Evolutionary conservation across 2,888 invertebrate genomes (phyloP).

Genomic region (Phyto melanocephala): DNA sequence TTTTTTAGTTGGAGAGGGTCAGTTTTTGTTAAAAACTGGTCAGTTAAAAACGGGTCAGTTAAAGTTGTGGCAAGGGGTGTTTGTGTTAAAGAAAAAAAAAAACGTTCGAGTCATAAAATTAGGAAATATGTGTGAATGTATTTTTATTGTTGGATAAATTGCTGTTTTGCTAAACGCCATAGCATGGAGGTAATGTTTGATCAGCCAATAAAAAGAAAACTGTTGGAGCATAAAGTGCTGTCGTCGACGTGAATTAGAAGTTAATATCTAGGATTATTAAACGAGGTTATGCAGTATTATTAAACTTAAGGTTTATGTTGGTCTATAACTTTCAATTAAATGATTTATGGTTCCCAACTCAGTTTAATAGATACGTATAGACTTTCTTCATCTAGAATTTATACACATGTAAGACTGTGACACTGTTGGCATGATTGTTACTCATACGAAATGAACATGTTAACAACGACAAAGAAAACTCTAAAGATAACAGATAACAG

Average conservation of each 20-base stretch:
- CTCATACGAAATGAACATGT: too few species aligned
- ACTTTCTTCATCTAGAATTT: neutral
- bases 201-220: neutral
- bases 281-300: neutral
- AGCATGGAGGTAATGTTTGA: neutral
- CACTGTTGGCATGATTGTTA: too few species aligned
- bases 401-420: too few species aligned
- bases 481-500: too few species aligned
- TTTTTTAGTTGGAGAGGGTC: neutral
- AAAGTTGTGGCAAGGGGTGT: neutral
- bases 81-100: neutral
- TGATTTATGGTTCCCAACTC: too few species aligned
- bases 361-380: too few species aligned
- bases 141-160: conserved; percentile 40
- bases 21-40: neutral
- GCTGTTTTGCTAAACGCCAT: conserved; percentile 4
- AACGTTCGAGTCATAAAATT: conserved; percentile 3
- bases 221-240: neutral
- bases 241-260: neutral
- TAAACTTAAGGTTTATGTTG: too few species aligned
- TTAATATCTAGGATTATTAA: neutral
- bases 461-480: too few species aligned
- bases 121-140: neutral
- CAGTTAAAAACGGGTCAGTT: neutral
- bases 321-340: too few species aligned